Conservation (phyloP, 2,888 invertebrate species). For the Latrodectus elegans region DNA sequence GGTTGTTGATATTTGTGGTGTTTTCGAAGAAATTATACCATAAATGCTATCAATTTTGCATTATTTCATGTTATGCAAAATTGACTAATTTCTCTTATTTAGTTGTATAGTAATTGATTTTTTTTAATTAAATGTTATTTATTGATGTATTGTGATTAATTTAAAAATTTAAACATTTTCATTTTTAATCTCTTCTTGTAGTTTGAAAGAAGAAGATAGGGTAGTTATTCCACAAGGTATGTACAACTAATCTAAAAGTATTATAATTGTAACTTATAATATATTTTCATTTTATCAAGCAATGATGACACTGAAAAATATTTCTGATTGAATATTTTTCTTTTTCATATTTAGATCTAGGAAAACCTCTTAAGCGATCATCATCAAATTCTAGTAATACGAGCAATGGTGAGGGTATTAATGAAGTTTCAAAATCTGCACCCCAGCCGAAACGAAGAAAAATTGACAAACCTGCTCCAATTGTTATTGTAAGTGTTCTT, state of each 20-base stretch:
- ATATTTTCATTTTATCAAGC: not conserved
- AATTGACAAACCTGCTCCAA: conserved; percentile 63
- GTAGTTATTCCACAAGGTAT: conserved; percentile 37
- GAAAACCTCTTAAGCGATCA: conserved; percentile 27
- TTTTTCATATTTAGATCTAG: conserved; percentile 25
- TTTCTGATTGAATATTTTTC: not conserved
- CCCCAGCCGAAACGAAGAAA: conserved; percentile 33
- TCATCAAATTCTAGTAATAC: conserved; percentile 31
- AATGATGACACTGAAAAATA: not conserved
- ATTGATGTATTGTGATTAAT: too few species aligned
- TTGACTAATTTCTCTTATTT: too few species aligned
- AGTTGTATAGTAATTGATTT: too few species aligned
- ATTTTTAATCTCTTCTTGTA: conserved; percentile 8
- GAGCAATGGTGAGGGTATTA: conserved; percentile 28
- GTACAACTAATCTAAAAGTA: not conserved
- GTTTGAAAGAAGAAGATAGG: conserved; percentile 59
- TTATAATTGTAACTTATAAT: not conserved
- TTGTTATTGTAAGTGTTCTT: conserved; percentile 46
- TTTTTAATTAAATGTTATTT: too few species aligned
- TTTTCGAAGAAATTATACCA: too few species aligned
- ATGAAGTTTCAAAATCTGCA: conserved; percentile 7
- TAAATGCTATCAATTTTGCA: too few species aligned
- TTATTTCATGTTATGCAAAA: too few species aligned
- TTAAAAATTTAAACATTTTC: too few species aligned
- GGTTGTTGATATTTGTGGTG: too few species aligned